phyloP scores from a whole-genome alignment of 37 sponge, comb jelly and placozoan species.

The Halisarca cf. caerulea region DNA sequence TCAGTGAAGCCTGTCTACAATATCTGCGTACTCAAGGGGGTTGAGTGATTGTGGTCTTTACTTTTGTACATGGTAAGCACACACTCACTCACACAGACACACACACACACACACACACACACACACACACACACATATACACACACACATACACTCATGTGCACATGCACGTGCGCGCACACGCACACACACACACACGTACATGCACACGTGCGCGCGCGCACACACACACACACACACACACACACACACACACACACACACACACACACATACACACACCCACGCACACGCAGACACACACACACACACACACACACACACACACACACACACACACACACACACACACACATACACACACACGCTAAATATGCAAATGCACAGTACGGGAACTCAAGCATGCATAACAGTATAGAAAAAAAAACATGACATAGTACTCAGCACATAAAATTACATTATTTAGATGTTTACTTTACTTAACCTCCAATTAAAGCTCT shows the following conservation, averaged over 20 bases:
- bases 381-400: too few species aligned
- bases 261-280: background rate
- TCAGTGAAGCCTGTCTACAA: too few species aligned
- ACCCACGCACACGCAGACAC: background rate
- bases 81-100: background rate
- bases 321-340: background rate
- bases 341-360: background rate
- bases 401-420: too few species aligned
- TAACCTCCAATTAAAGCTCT: too few species aligned
- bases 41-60: too few species aligned
- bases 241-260: background rate
- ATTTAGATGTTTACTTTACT: too few species aligned
- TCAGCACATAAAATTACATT: too few species aligned
- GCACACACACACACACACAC: background rate
- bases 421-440: too few species aligned
- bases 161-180: background rate
- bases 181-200: background rate
- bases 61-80: too few species aligned
- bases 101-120: constrained; percentile 4
- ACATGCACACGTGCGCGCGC: background rate
- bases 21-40: too few species aligned
- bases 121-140: constrained; percentile 11
- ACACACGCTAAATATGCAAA: background rate
- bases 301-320: constrained; percentile 8
- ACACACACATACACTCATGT: constrained; percentile 11